Evolutionary conservation across 53 echinoderm and acorn worm species (phyloP).

Genomic region (Astropecten irregularis): DNA sequence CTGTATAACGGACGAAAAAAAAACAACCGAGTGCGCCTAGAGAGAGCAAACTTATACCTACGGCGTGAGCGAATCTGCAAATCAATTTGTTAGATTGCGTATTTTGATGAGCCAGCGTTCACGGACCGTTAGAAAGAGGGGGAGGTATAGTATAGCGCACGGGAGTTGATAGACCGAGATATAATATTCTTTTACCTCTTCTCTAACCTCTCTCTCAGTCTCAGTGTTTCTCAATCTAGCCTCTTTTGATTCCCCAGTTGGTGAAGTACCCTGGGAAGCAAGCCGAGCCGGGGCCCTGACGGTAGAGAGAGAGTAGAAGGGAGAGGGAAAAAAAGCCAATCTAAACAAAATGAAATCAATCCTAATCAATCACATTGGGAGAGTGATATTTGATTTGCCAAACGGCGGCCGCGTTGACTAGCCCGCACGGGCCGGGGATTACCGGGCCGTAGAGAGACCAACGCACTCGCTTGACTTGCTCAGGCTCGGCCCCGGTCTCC

Average conservation of each 20-base stretch:
- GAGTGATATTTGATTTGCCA: constrained; percentile 60
- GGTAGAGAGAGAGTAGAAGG: no score
- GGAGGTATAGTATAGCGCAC: no score
- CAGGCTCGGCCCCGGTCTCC: no score
- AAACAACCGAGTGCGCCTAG: neutral
- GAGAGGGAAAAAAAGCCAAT: constrained; percentile 54
- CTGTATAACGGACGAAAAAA: no score
- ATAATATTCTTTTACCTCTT: neutral
- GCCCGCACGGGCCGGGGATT: constrained; percentile 24
- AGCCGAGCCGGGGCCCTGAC: neutral
- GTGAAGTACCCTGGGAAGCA: constrained; percentile 35
- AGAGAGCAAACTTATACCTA: constrained; percentile 15
- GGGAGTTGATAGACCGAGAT: constrained; percentile 6
- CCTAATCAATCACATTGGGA: constrained; percentile 56
- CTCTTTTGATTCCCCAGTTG: neutral
- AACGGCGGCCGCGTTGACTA: neutral
- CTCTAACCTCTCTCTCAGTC: no score
- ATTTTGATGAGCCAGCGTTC: constrained; percentile 28
- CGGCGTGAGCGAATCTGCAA: constrained; percentile 30
- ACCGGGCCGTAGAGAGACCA: neutral
- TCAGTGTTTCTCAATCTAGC: no score
- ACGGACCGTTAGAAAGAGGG: constrained; percentile 21
- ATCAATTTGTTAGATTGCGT: constrained; percentile 49
- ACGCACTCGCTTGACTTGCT: constrained; percentile 26
- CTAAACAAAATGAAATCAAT: constrained; percentile 55